Evolutionary conservation across 2,113 vertebrate species (phyloP), one percentile per base, ranked within the genome.

Genomic region (Zootoca vivipara): DNA sequence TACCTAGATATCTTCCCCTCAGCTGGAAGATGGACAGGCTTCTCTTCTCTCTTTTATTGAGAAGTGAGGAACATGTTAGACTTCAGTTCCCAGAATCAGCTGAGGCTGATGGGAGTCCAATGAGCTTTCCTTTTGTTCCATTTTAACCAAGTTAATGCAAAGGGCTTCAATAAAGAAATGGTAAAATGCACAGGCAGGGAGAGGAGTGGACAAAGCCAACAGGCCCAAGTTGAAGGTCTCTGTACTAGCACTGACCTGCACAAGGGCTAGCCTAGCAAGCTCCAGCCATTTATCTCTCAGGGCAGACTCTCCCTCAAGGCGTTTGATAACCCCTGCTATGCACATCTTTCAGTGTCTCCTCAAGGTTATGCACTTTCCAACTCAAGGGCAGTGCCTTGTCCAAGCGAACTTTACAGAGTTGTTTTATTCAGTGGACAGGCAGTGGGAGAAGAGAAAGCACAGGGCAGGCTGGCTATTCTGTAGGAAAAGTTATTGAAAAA

Each of bases 381-480:
- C 22, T 62, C 85, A 86, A 87, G 67, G 65, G 46, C 8, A 0
- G 7, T 85, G 65, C 40, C 77, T 16, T 5, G 33, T 56, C 73
- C 83, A 58, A 74, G 5, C 38, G 65, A 83, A 42, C 33, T 75
- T 52, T 33, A 40, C n/a, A 56, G 35, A 22, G 80, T 56, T 77
- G 3, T 58, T 87, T 82, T 46, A 88, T 56, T 93, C 52, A 58
- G 52, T 88, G 46, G 6, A 82, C 46, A 22, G 72, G 73, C 87
- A 85, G 18, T 1, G 64, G 79, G 28, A 67, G 28, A 72, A 67
- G 73, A 87, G 42, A 89, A 74, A 2, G 15, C 46, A 26, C 42
- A 91, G 67, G 1, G 65, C 5, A 42, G 65, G 1, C 33, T 18
- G 58, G 0, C 0, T 3, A 2, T 42, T 75, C 30, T 16, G 38